phyloP scores from a whole-genome alignment of 2,797 vertebrate genomes.

The Lateolabrax maculatus region DNA sequence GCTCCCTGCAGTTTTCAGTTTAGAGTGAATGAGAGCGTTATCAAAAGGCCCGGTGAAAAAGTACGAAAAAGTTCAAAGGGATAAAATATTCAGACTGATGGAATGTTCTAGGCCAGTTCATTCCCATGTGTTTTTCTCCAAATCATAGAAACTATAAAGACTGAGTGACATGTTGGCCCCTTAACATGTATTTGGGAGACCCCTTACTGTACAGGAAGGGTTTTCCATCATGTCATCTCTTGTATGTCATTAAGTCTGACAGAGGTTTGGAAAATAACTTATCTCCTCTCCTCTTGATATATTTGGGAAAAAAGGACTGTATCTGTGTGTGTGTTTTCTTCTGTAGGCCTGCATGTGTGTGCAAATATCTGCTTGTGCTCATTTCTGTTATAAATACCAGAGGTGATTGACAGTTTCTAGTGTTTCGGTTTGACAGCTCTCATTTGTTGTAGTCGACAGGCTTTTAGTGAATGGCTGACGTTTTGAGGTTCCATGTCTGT shows the following conservation, averaged over 20 bases:
- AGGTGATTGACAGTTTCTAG: slow-evolving; percentile 77
- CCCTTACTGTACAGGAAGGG: slow-evolving; percentile 24
- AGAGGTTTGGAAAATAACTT: slow-evolving; percentile 27
- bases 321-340: slow-evolving; percentile 5
- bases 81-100: slow-evolving; percentile 52
- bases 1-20: slow-evolving; percentile 54
- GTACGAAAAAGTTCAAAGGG: slow-evolving; percentile 21
- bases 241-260: slow-evolving; percentile 35
- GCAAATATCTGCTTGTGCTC: slow-evolving; percentile 50
- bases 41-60: slow-evolving; percentile 43
- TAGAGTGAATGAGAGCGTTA: slow-evolving; percentile 43
- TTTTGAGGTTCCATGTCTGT: slow-evolving; percentile 74
- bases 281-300: slow-evolving; percentile 12
- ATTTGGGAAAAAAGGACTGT: slow-evolving; percentile 18
- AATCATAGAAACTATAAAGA: slow-evolving; percentile 43
- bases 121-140: slow-evolving; percentile 45
- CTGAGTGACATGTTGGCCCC: slow-evolving; percentile 45
- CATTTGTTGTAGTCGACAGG: slow-evolving; percentile 75
- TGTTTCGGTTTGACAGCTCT: slow-evolving; percentile 78
- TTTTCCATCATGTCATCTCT: slow-evolving; percentile 37
- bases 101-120: slow-evolving; percentile 46
- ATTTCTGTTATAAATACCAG: slow-evolving; percentile 73
- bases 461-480: slow-evolving; percentile 75
- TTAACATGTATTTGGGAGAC: slow-evolving; percentile 27
- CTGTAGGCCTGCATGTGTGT: slow-evolving; percentile 33